Evolutionary conservation across 1,140 invertebrate genomes (phyloP), one percentile per base, ranked within the genome.

Genomic region (Ceratitis capitata): DNA sequence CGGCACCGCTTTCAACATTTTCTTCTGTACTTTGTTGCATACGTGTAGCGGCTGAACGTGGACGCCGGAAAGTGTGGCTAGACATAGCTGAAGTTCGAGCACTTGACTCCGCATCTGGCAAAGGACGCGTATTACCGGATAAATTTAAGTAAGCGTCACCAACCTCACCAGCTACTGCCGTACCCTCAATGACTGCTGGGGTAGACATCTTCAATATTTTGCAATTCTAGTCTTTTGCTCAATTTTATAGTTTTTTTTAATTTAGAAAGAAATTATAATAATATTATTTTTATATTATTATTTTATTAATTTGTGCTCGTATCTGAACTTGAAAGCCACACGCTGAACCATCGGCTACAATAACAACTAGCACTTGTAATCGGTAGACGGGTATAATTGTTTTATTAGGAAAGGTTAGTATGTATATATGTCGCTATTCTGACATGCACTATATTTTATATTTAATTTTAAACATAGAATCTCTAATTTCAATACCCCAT

Each of bases 101-200:
- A 78, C 35, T 78, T 16, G 69, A 45, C 42, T 45, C 69, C 23
- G 16, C 69, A 78, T 35, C 39, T 78, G 69, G 6, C 19, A 10
- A 16, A 2, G 39, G 32, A n/a, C 69, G 35, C n/a, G 45, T 19
- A 26, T 78, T 78, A 23, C 23, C 45, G 69, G 69, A 78, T 35
- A 78, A 78, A 78, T 78, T 78, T 26, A 78, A 45, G 39, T 45
- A 78, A 7, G 32, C 16, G 32, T 78, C 69, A 23, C n/a, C 39
- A 4, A 39, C 6, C 23, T 78, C 69, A 35, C 61, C 12, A 16
- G 26, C 32, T 23, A 78, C 35, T 69, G 64, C 39, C 39, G 16
- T 78, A 78, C 69, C 69, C 69, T 78, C 69, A 78, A 32, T 39
- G 23, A 78, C 39, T 26, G 69, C 69, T 78, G 69, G 69, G 69